Percentiles rank a stretch among this genome's conserved stretches.
These are phyloP conservation scores for Apteryx owenii DNA, from an alignment of 2,113 vertebrate species.

Conservation along the genomic window DNA sequence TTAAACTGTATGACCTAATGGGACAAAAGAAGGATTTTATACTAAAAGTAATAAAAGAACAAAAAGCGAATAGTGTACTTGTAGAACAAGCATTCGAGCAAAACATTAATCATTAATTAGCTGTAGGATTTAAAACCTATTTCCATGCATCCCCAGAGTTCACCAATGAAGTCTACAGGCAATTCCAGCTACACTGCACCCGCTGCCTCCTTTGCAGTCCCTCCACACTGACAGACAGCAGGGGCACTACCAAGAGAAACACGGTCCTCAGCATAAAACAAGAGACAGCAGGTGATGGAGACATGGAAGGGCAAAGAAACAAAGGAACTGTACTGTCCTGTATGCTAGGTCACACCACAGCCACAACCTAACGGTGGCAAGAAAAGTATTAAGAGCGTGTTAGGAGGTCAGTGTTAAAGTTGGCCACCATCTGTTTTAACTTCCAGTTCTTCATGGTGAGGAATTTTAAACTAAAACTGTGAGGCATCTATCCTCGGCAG, in stretches of 20 bases:
- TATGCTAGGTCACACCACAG: background rate
- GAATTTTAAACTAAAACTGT: background rate
- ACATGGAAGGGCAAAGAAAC: background rate
- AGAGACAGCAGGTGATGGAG: background rate
- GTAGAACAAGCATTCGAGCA: background rate
- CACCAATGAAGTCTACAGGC: accelerated
- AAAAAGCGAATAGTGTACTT: background rate
- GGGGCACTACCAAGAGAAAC: background rate
- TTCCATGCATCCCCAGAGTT: background rate
- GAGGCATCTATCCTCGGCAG: background rate
- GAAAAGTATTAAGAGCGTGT: background rate
- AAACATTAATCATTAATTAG: background rate
- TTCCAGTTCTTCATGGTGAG: background rate
- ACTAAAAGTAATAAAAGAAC: background rate
- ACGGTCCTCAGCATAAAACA: background rate
- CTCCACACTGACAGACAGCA: accelerated
- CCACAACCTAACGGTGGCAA: accelerated
- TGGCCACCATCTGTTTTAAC: background rate
- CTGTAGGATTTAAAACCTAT: background rate
- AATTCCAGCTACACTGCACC: accelerated
- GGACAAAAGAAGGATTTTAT: background rate
- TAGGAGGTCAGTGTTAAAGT: background rate
- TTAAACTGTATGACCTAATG: accelerated
- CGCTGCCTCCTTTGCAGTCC: accelerated
- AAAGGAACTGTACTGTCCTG: background rate